phyloP scores from a whole-genome alignment of 2,888 invertebrate species.

The Alitta virens region DNA sequence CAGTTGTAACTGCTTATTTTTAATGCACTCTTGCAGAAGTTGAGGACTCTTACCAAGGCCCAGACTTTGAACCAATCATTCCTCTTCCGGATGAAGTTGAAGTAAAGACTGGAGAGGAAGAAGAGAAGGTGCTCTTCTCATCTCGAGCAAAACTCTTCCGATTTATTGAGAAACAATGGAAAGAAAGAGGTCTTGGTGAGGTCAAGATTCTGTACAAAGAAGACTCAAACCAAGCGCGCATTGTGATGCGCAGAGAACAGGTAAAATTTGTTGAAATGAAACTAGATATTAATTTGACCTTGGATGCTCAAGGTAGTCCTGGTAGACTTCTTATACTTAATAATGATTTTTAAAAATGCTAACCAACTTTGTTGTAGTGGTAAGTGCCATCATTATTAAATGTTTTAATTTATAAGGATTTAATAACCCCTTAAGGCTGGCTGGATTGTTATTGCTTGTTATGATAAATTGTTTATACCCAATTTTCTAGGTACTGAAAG shows the following conservation, averaged over 20 bases:
- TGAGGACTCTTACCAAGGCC: slow-evolving; percentile 18
- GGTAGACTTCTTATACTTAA: too few relatives aligned
- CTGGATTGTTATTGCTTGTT: too few relatives aligned
- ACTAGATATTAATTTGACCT: too few relatives aligned
- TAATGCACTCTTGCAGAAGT: neutral
- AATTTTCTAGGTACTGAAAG: slow-evolving; percentile 75
- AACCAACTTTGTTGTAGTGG: too few relatives aligned
- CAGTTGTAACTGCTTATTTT: too few relatives aligned
- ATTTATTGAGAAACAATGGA: slow-evolving; percentile 76
- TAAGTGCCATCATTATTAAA: too few relatives aligned
- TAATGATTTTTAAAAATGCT: too few relatives aligned
- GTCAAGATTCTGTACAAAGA: slow-evolving; percentile 70
- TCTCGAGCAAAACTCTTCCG: slow-evolving; percentile 77
- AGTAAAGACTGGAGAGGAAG: slow-evolving; percentile 84
- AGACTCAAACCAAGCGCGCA: slow-evolving; percentile 55
- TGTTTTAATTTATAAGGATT: too few relatives aligned
- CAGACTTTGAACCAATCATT: slow-evolving; percentile 74
- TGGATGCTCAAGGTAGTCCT: too few relatives aligned
- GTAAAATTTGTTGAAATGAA: too few relatives aligned
- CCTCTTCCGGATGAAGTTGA: slow-evolving; percentile 77
- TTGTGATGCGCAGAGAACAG: slow-evolving; percentile 79
- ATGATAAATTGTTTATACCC: too few relatives aligned
- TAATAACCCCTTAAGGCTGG: too few relatives aligned
- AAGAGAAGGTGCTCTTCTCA: slow-evolving; percentile 74
- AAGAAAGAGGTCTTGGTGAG: slow-evolving; percentile 83